Conservation (phyloP, 2,113 vertebrate species). For the Recurvirostra avosetta region DNA sequence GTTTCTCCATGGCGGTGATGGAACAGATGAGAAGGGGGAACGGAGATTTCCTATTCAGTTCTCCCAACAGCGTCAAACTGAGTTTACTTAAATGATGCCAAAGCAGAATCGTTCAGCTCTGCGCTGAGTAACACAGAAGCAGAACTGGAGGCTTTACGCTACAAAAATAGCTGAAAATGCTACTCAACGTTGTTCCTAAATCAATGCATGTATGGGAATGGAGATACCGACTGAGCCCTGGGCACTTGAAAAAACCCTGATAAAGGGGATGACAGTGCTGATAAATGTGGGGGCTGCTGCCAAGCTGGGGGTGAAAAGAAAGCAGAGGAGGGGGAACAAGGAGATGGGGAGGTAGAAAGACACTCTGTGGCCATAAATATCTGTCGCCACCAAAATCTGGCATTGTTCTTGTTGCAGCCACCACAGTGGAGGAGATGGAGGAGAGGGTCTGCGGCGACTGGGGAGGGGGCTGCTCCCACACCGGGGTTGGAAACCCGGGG, state of each 20-base stretch:
- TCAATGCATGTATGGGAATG: neutral
- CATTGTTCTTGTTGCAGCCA: neutral
- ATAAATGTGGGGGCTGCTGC: neutral
- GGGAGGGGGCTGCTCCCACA: neutral
- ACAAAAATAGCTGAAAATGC: slow-evolving; percentile 12
- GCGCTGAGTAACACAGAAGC: neutral
- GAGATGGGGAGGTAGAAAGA: neutral
- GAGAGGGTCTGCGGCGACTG: neutral
- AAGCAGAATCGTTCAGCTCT: slow-evolving; percentile 12
- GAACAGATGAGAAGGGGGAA: neutral
- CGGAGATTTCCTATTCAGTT: slow-evolving; percentile 17
- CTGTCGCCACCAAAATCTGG: neutral
- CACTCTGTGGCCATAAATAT: neutral
- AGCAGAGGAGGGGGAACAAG: neutral
- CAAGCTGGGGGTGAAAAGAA: neutral
- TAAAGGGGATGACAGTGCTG: neutral
- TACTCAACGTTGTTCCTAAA: neutral
- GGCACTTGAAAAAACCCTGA: neutral
- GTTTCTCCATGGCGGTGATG: neutral
- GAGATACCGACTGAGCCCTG: neutral
- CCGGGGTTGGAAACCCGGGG: neutral
- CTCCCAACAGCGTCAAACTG: slow-evolving; percentile 10
- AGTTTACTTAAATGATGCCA: slow-evolving; percentile 8
- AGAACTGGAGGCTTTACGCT: neutral
- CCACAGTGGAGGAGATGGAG: neutral